A percentile compares a stretch with the other conserved stretches of the same genome.
Evolutionary conservation across 2,113 vertebrate species (phyloP).

Genomic region (Cyphomyrus discorhynchus): DNA sequence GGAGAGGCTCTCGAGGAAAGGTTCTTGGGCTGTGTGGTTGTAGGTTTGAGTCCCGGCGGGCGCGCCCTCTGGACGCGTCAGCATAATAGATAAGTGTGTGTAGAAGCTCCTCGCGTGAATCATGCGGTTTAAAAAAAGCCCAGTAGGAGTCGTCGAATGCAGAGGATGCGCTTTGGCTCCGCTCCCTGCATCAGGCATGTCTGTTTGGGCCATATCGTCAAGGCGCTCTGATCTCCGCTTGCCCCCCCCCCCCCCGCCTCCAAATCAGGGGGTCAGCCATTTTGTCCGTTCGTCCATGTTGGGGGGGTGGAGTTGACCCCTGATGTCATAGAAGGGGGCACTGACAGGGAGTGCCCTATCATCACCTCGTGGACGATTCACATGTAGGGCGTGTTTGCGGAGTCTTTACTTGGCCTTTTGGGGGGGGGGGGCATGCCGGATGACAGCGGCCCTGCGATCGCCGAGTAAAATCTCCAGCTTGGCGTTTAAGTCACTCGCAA

Average conservation of each 20-base stretch:
- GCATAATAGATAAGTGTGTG: background rate
- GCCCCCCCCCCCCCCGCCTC: background rate
- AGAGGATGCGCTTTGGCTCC: background rate
- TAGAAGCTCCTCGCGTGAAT: background rate
- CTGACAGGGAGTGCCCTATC: background rate
- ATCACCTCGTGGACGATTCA: background rate
- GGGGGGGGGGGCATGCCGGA: background rate
- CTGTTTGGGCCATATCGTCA: background rate
- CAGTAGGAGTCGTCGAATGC: background rate
- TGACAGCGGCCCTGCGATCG: background rate
- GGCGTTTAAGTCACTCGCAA: background rate
- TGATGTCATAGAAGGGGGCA: background rate
- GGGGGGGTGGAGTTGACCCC: background rate
- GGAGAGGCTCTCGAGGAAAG: background rate
- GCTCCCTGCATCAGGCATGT: background rate
- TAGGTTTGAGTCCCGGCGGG: background rate
- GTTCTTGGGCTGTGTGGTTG: background rate
- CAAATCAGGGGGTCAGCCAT: background rate
- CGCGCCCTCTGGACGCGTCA: background rate
- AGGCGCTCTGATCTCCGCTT: background rate
- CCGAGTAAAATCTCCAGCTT: background rate
- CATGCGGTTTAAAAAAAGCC: background rate
- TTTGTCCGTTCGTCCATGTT: background rate
- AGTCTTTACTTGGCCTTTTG: background rate
- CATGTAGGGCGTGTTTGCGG: background rate